These are phyloP conservation scores for Ciconia maguari DNA, from an alignment of 2,113 vertebrate species.

Conservation along the genomic window DNA sequence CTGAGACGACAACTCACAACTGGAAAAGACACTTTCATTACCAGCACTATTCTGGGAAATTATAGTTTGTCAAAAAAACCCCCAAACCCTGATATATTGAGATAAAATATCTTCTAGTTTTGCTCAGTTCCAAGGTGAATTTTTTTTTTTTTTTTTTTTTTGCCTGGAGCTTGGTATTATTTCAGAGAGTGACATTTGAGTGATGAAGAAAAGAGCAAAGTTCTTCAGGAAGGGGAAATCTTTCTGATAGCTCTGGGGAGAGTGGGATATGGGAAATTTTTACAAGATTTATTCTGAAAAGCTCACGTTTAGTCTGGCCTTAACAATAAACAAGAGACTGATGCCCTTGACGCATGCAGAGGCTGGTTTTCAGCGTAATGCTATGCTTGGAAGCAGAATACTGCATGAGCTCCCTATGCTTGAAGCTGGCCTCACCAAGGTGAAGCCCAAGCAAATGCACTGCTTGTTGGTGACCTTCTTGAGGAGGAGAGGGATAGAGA, in stretches of 20 bases:
- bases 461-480: neutral
- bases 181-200: neutral
- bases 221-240: constrained; percentile 1
- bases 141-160: neutral
- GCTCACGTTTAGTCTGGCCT: neutral
- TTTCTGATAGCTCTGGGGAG: neutral
- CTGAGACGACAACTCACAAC: neutral
- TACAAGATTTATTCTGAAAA: constrained; percentile 1
- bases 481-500: neutral
- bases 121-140: neutral
- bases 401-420: neutral
- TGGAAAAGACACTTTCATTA: constrained; percentile 14
- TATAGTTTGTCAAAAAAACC: neutral
- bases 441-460: neutral
- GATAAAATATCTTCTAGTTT: neutral
- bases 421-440: fast-evolving
- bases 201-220: neutral
- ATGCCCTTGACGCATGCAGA: neutral
- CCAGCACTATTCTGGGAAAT: constrained; percentile 1
- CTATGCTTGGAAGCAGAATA: neutral
- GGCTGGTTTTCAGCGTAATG: neutral
- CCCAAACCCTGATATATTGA: neutral
- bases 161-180: neutral
- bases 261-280: neutral
- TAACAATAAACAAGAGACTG: neutral